phyloP scores from a whole-genome alignment of 2,888 invertebrate genomes.

The Lapara coniferarum region DNA sequence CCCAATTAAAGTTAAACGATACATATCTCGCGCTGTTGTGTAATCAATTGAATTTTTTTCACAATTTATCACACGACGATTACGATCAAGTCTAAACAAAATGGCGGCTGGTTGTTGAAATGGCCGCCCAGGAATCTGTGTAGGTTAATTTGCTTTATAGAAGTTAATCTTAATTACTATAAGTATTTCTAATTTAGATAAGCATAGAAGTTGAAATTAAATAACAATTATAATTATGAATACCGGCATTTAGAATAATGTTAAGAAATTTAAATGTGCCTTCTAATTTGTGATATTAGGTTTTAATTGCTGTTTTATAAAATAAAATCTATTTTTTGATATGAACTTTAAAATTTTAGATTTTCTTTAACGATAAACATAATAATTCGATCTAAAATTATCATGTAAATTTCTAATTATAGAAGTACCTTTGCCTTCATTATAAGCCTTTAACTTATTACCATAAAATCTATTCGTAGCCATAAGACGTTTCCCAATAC shows the following conservation, averaged over 20 bases:
- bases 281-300: no score
- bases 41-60: slow-evolving; percentile 77
- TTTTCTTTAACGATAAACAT: no score
- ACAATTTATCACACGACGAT: slow-evolving; percentile 75
- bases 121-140: slow-evolving; percentile 59
- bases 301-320: no score
- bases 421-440: no score
- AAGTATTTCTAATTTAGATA: slow-evolving; percentile 9
- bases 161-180: slow-evolving; percentile 13
- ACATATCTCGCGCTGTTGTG: slow-evolving; percentile 62
- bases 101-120: slow-evolving; percentile 66
- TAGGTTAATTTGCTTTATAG: slow-evolving; percentile 47
- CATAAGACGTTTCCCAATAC: no score
- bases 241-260: neutral
- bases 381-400: no score
- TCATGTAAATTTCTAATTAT: no score
- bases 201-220: neutral
- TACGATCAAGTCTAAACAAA: slow-evolving; percentile 62
- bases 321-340: no score
- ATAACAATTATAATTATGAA: neutral
- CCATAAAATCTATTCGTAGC: no score
- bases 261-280: no score
- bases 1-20: slow-evolving; percentile 69
- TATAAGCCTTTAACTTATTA: no score
- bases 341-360: no score